phyloP scores from a whole-genome alignment of 2,888 invertebrate genomes.

The Unio delphinus region DNA sequence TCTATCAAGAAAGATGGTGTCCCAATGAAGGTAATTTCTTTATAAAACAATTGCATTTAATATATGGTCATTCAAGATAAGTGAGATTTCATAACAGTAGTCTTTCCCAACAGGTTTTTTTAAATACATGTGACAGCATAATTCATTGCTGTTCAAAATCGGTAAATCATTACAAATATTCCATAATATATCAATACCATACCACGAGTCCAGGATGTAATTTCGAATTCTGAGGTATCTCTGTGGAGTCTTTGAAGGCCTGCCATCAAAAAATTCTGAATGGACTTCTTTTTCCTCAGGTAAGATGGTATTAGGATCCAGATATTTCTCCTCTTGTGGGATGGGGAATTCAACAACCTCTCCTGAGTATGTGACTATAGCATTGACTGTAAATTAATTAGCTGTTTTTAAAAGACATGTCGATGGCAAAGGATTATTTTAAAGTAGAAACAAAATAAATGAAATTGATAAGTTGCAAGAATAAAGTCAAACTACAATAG shows the following conservation, averaged over 20 bases:
- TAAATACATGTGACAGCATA: too few relatives aligned
- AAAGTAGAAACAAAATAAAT: too few relatives aligned
- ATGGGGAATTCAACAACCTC: constrained; percentile 69
- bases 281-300: constrained; percentile 76
- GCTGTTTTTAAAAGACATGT: neutral
- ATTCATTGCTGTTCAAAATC: too few relatives aligned
- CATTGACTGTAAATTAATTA: constrained; percentile 46
- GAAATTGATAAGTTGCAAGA: too few relatives aligned
- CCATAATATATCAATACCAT: constrained; percentile 9
- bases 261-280: constrained; percentile 76
- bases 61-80: too few relatives aligned
- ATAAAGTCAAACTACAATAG: too few relatives aligned
- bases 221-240: constrained; percentile 77
- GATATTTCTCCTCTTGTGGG: constrained; percentile 72
- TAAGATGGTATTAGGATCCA: constrained; percentile 71
- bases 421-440: neutral
- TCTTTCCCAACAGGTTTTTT: too few relatives aligned
- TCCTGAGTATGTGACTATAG: constrained; percentile 40
- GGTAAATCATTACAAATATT: too few relatives aligned
- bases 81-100: too few relatives aligned
- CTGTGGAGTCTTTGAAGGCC: constrained; percentile 75
- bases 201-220: constrained; percentile 77
- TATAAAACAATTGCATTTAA: too few relatives aligned
- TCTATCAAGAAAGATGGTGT: too few relatives aligned
- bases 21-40: too few relatives aligned